Evolutionary conservation across 2,888 invertebrate species (phyloP), one percentile per base, ranked within the genome.

Genomic region (Microctonus hyperodae): DNA sequence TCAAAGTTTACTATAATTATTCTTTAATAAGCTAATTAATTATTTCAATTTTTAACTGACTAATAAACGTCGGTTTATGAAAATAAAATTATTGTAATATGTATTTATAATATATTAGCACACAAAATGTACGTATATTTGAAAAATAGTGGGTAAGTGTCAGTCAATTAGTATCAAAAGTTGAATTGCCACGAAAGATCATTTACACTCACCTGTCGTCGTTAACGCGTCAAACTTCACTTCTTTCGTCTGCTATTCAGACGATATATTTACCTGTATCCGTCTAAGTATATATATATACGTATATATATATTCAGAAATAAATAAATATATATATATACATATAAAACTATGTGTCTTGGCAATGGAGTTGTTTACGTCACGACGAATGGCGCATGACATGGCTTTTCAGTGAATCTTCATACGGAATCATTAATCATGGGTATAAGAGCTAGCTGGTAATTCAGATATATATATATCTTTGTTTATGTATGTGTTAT

Each of bases 311-410:
- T 10, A 59, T 28, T 31, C 31, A 44, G 44, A 44, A 48, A 40
- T 20, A 50, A 33, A 56, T 37, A 51, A 57, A 65, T 51, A 59
- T 58, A 59, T 58, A 25, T 37, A 50, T 28, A 37, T 65, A 59
- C 59, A 28, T 11, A 31, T 40, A 60, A 35, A 55, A 53, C 44
- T 58, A 37, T 4, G 31, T 51, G 58, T 55, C 35, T 56, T 33
- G 11, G 33, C 58, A 62, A 75, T 75, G 71, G 71, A 75, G 74
- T 73, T 74, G 74, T 75, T 74, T 75, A 71, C 73, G 74, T 73
- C 73, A 73, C 72, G 67, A 69, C 68, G 68, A 72, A 72, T 73
- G 69, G 72, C 72, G 72, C 70, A 73, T 73, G 73, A 73, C 73
- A 72, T 70, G 73, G 72, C 73, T 72, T 70, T 73, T 73, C 73